Percentiles rank a stretch among this genome's conserved stretches.
Conservation (phyloP, 1,140 invertebrate species). For the Phocides pigmalion region DNA sequence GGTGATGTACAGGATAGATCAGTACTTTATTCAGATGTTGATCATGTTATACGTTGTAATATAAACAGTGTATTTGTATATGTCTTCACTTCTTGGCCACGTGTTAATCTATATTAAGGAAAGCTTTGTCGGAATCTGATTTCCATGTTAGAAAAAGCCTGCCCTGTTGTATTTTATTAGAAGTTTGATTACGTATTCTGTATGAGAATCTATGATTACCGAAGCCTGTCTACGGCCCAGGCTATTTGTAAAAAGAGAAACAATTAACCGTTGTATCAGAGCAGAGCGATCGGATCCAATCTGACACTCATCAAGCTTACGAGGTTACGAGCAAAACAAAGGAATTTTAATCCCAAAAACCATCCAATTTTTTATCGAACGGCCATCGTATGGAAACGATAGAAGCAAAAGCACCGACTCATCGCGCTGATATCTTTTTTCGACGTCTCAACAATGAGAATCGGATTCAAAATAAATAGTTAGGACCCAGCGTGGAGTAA, state of each 20-base stretch:
- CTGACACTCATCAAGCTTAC: constrained; percentile 27
- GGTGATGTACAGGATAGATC: too few species aligned
- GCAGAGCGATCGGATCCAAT: constrained; percentile 19
- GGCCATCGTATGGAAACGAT: constrained; percentile 40
- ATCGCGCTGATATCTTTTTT: constrained; percentile 54
- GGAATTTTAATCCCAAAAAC: constrained; percentile 51
- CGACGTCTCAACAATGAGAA: constrained; percentile 57
- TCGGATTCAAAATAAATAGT: constrained; percentile 68
- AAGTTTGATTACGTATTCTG: too few species aligned
- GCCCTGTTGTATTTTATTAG: too few species aligned
- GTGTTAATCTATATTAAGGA: too few species aligned
- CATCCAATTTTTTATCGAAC: constrained; percentile 36
- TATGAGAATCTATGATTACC: neutral
- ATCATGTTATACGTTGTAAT: too few species aligned
- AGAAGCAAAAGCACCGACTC: constrained; percentile 45
- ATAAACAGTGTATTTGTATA: too few species aligned
- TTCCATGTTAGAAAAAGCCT: too few species aligned
- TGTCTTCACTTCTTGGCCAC: too few species aligned
- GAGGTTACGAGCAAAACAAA: constrained; percentile 38
- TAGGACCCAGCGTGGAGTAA: constrained; percentile 58
- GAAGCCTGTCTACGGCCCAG: neutral
- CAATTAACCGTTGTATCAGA: constrained; percentile 16
- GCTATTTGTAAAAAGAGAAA: constrained; percentile 14
- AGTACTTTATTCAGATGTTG: too few species aligned
- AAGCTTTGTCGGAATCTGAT: too few species aligned